These are phyloP conservation scores for Diadophis punctatus DNA, from an alignment of 2,113 vertebrate genomes.

Conservation along the genomic window DNA sequence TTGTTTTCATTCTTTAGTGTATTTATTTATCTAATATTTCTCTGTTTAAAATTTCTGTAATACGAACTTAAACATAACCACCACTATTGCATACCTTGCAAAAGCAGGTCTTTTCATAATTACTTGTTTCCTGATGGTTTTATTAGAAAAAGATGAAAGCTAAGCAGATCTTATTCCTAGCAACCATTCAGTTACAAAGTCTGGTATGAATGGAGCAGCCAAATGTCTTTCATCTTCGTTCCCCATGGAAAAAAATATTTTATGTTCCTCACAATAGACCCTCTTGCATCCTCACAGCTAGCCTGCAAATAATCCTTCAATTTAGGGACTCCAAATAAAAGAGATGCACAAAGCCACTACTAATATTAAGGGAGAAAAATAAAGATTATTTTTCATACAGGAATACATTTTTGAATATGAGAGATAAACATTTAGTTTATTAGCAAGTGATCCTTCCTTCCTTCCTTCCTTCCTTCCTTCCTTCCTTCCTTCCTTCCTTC, in stretches of 20 bases:
- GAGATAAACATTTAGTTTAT: background rate
- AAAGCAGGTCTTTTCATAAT: background rate
- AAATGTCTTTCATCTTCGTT: background rate
- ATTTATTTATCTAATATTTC: background rate
- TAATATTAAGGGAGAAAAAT: background rate
- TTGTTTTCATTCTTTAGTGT: background rate
- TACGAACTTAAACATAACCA: background rate
- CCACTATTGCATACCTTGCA: background rate
- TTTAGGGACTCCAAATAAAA: background rate
- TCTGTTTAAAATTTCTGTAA: background rate
- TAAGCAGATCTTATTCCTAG: background rate
- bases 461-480: no score
- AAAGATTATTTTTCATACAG: background rate
- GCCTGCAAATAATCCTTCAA: background rate
- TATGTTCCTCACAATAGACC: background rate
- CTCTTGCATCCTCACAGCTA: background rate
- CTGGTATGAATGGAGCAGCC: background rate
- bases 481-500: no score
- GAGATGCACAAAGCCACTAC: background rate
- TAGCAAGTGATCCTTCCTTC: background rate
- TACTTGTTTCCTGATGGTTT: background rate
- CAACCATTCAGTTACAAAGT: background rate
- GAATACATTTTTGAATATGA: background rate
- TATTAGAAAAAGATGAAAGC: background rate
- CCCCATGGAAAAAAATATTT: background rate